A percentile compares a stretch with the other conserved stretches of the same genome.
These are phyloP conservation scores for Papilio dardanus DNA, from an alignment of 1,140 invertebrate genomes.

Conservation along the genomic window DNA sequence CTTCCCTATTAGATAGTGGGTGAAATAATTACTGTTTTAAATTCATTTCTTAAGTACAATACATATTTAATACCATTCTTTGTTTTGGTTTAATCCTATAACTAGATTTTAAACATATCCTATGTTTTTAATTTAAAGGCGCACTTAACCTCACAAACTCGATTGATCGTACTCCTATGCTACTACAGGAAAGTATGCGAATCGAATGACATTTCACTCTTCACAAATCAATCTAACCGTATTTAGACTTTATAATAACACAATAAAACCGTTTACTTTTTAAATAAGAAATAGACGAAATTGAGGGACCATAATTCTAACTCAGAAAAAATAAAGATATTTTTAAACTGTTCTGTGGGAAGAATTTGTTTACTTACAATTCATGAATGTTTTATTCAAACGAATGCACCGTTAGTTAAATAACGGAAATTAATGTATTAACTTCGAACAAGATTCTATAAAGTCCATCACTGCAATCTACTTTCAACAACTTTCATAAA, in stretches of 20 bases:
- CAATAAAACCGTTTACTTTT: neutral
- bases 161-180: no score
- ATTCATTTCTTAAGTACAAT: no score
- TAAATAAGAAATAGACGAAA: neutral
- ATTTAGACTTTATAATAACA: neutral
- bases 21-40: neutral
- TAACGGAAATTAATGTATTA: slow-evolving; percentile 3
- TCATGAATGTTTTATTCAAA: neutral
- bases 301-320: neutral
- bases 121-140: no score
- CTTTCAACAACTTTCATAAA: slow-evolving; percentile 4
- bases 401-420: neutral
- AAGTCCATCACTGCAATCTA: neutral
- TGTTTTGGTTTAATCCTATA: no score
- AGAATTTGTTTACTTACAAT: neutral
- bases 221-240: neutral
- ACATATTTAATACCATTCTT: no score
- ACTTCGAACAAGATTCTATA: slow-evolving; percentile 17
- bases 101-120: no score
- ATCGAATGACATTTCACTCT: neutral
- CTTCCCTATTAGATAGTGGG: neutral
- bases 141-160: no score
- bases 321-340: no score
- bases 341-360: no score
- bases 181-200: no score